These are phyloP conservation scores for Cyclophora albipunctata DNA, from an alignment of 2,888 invertebrate genomes.

Conservation along the genomic window DNA sequence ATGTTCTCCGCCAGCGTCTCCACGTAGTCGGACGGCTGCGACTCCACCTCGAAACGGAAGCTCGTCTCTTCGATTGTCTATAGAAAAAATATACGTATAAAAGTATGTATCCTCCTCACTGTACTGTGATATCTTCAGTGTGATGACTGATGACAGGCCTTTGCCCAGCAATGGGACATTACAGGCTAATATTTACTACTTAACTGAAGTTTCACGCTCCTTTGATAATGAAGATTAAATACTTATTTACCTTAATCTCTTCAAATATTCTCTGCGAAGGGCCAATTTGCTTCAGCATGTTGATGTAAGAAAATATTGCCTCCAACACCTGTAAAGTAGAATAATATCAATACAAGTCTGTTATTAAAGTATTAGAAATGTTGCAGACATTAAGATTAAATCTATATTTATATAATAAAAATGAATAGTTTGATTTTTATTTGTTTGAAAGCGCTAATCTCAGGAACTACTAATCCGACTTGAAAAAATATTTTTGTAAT, in stretches of 20 bases:
- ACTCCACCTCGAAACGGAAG: conserved; percentile 83
- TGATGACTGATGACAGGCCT: too few species aligned
- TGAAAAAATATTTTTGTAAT: neutral
- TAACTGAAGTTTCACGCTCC: too few species aligned
- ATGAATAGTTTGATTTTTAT: too few species aligned
- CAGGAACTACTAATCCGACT: neutral
- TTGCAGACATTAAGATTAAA: too few species aligned
- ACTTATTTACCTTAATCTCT: conserved; percentile 73
- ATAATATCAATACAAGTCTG: neutral
- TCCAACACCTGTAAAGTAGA: conserved; percentile 78
- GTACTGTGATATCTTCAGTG: too few species aligned
- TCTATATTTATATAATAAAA: too few species aligned
- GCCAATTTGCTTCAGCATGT: conserved; percentile 79
- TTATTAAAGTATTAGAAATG: neutral
- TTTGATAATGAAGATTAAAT: neutral
- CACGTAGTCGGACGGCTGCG: conserved; percentile 84
- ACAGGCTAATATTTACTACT: too few species aligned
- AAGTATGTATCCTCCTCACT: too few species aligned
- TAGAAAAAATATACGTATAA: neutral
- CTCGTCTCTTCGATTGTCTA: conserved; percentile 83
- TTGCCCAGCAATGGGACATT: too few species aligned
- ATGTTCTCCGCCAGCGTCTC: conserved; percentile 84
- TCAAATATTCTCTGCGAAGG: conserved; percentile 81
- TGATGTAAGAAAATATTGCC: conserved; percentile 86
- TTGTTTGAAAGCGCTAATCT: too few species aligned